phyloP scores from a whole-genome alignment of 1,140 invertebrate species.

The Leptestheria dahalacensis region DNA sequence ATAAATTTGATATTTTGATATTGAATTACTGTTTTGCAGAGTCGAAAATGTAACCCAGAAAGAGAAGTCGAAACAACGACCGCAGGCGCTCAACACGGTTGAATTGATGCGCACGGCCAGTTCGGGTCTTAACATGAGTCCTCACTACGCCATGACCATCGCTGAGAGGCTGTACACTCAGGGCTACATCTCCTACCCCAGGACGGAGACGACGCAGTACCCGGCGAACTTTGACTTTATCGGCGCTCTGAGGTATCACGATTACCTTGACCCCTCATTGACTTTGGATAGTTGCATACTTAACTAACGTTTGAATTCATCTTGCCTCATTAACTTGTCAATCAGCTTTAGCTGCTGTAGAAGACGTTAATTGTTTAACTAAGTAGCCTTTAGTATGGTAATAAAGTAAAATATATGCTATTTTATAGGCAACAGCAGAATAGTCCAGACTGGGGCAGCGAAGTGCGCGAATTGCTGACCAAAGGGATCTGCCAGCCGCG shows the following conservation, averaged over 20 bases:
- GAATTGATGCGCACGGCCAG: constrained; percentile 92
- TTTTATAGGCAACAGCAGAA: constrained; percentile 45
- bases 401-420: too few species aligned
- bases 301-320: too few species aligned
- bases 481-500: constrained; percentile 54
- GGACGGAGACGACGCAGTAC: constrained; percentile 94
- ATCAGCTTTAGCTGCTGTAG: too few species aligned
- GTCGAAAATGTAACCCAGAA: constrained; percentile 53
- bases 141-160: constrained; percentile 91
- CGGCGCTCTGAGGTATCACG: neutral
- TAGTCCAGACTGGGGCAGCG: constrained; percentile 57
- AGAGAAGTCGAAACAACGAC: constrained; percentile 71
- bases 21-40: too few species aligned
- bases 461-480: constrained; percentile 41
- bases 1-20: too few species aligned
- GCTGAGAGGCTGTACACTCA: constrained; percentile 84
- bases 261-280: neutral
- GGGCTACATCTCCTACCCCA: constrained; percentile 87
- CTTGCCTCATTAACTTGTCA: too few species aligned
- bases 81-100: constrained; percentile 88
- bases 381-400: too few species aligned
- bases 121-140: constrained; percentile 80
- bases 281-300: too few species aligned
- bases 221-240: constrained; percentile 83
- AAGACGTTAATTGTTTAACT: too few species aligned